Conservation (phyloP, 2,797 vertebrate species). For the Orientallactaga sibirica region DNA sequence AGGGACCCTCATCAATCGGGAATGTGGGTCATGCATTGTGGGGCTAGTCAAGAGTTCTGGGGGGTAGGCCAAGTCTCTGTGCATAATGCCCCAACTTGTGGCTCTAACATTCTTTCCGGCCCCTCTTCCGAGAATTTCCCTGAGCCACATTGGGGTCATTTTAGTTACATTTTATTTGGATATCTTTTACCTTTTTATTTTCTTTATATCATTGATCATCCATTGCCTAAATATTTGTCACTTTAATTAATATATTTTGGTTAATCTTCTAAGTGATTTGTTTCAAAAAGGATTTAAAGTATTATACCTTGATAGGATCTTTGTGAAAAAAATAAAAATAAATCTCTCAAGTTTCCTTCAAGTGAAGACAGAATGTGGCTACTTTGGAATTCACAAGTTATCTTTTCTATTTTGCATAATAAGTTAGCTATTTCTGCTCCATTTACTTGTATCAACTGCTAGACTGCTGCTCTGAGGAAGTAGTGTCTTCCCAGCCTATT, state of each 20-base stretch:
- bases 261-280: not conserved
- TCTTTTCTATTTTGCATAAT: not conserved
- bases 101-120: no score
- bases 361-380: not conserved
- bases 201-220: not conserved
- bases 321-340: not conserved
- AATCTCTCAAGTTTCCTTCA: not conserved
- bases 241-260: slow-evolving; percentile 1
- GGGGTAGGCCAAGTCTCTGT: no score
- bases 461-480: not conserved
- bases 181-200: not conserved
- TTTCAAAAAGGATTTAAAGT: not conserved
- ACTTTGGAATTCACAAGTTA: not conserved
- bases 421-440: not conserved
- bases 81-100: no score
- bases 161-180: not conserved
- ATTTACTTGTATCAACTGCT: not conserved
- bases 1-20: no score
- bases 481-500: not conserved
- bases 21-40: no score
- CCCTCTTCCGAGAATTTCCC: no score
- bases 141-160: no score
- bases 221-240: not conserved
- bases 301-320: not conserved
- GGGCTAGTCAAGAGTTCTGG: no score